Base-by-base conservation (phyloP, 2,888 invertebrate species). In the Drosophila meridionalis region DNA sequence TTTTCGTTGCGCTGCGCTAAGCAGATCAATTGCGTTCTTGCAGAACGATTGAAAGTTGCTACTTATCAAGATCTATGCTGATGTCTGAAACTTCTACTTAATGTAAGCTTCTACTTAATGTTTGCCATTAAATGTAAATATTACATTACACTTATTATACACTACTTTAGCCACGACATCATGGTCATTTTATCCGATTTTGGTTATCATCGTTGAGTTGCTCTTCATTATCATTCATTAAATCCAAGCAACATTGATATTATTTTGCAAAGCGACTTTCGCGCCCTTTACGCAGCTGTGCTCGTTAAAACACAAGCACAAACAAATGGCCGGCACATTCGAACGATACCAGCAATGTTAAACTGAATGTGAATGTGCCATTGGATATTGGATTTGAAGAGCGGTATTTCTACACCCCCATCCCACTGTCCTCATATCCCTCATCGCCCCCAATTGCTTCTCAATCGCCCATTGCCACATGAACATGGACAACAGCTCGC, bases 251-350 rank as follows among this genome's bases (percentile, higher is more conserved):
- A 76, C 73, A 80, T 72, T 83, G 85, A 83, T 83, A 83, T 83
- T 83, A 83, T 83, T 87, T 85, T 83, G 79, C 81, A 85, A 85
- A 80, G 82, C 81, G 85, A 85, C 83, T 85, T 87, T 81, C 83
- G 69, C 76, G 73, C 73, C 52, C 73, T 61, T 58, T 42, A 80
- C 74, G 80, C 84, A 84, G 84, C 84, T 84, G 84, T 57, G 87
- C 86, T 82, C 88, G 88, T 83, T 85, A 83, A 87, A 81, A 20
- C 20, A 20, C 20, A 20, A 85, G 84, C 85, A 73, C 81, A 70
- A 80, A 81, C 74, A 77, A 61, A 74, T 38, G 7, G 50, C 63
- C 70, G 60, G 43, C 40, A 47, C 62, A 56, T 58, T 40, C 9
- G 43, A 36, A 32, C 47, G 43, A 55, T 52, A 32, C 30, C 36